Evolutionary conservation across 1,140 invertebrate genomes (phyloP).

Genomic region (Drosophila neocordata): DNA sequence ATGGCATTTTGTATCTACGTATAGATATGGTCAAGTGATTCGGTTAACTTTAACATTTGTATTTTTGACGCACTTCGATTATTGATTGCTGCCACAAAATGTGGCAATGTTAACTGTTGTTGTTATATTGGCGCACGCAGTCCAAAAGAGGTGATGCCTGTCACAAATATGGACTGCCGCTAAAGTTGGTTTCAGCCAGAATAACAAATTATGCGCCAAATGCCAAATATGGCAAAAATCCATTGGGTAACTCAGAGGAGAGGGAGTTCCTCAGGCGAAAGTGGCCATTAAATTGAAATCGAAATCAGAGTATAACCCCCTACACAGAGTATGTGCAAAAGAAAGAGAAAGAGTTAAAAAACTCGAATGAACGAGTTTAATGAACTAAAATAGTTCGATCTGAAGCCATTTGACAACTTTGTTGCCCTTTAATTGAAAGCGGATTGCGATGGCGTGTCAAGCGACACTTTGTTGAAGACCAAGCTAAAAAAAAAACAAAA

Average conservation of each 20-base stretch:
- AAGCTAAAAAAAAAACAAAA: conserved; percentile 49
- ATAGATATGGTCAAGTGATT: conserved; percentile 23
- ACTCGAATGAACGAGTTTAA: conserved; percentile 51
- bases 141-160: not conserved
- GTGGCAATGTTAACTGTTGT: conserved; percentile 75
- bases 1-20: conserved; percentile 5
- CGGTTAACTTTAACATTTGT: conserved; percentile 66
- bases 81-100: conserved; percentile 79
- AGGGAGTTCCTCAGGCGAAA: conserved; percentile 48
- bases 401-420: conserved; percentile 58
- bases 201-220: conserved; percentile 71
- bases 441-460: conserved; percentile 60
- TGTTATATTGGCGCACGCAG: conserved; percentile 34
- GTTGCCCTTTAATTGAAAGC: conserved; percentile 43
- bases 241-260: conserved; percentile 69
- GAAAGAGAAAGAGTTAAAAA: not conserved
- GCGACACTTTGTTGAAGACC: conserved; percentile 61
- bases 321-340: no score
- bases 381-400: conserved; percentile 58
- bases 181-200: conserved; percentile 61
- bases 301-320: conserved; percentile 54
- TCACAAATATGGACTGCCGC: conserved; percentile 16
- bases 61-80: conserved; percentile 73
- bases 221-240: conserved; percentile 47
- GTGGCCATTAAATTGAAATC: conserved; percentile 51